Evolutionary conservation across 1,140 invertebrate species (phyloP).

Genomic region (Phthorimaea operculella): DNA sequence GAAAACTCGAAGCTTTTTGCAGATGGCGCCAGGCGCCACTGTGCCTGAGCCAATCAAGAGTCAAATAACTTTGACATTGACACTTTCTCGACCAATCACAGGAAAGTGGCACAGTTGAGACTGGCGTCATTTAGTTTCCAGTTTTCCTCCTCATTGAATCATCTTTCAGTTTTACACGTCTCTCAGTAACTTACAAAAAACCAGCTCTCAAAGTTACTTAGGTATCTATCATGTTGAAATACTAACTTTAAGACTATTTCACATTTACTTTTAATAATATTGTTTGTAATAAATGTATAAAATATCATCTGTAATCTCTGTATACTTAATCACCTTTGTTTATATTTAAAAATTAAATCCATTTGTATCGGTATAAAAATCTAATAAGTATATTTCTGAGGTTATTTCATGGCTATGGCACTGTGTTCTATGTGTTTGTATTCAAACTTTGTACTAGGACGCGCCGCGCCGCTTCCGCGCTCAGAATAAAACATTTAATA

Average conservation of each 20-base stretch:
- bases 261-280: conserved; percentile 65
- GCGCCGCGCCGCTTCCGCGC: conserved; percentile 37
- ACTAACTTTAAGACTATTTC: conserved; percentile 64
- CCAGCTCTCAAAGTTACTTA: conserved; percentile 34
- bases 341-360: conserved; percentile 68
- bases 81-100: no score
- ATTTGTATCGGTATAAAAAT: conserved; percentile 68
- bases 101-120: no score
- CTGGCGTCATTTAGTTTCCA: no score
- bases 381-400: conserved; percentile 66
- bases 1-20: background rate
- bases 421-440: conserved; percentile 57
- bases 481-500: conserved; percentile 33
- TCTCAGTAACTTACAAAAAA: conserved; percentile 32
- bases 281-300: conserved; percentile 68
- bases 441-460: conserved; percentile 57
- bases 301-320: conserved; percentile 68
- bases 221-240: conserved; percentile 44
- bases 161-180: conserved; percentile 26
- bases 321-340: conserved; percentile 68
- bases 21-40: no score
- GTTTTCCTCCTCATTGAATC: no score
- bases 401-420: conserved; percentile 63
- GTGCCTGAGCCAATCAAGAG: no score
- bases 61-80: no score